Evolutionary conservation across 2,113 vertebrate genomes (phyloP).

Genomic region (Myanophis thanlyinensis): DNA sequence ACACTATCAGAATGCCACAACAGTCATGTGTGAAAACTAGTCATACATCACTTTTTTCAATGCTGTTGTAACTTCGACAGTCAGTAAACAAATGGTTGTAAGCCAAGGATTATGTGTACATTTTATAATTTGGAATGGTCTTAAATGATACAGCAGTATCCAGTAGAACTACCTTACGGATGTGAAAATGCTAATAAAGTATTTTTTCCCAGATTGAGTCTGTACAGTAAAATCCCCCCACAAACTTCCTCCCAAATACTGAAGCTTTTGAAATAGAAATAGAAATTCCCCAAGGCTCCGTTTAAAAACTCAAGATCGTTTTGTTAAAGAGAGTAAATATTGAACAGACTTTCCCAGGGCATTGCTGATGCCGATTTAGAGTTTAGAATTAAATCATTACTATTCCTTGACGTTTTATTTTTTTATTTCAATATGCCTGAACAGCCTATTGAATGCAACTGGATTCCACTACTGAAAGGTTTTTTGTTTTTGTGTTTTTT

Average conservation of each 20-base stretch:
- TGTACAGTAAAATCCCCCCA: not conserved
- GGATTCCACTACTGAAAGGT: not conserved
- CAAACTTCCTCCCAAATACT: not conserved
- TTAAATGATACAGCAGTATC: not conserved
- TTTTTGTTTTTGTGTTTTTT: too few relatives aligned
- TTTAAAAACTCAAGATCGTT: not conserved
- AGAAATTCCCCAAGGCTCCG: not conserved
- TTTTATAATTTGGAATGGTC: not conserved
- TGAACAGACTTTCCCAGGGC: not conserved
- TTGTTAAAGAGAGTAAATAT: not conserved
- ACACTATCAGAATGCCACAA: not conserved
- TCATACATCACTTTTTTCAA: not conserved
- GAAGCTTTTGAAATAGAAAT: not conserved
- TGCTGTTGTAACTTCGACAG: not conserved
- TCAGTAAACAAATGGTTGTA: not conserved
- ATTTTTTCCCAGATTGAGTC: not conserved
- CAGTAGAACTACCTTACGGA: not conserved
- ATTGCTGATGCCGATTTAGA: not conserved
- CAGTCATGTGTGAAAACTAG: not conserved
- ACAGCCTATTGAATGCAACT: not conserved
- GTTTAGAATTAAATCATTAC: not conserved
- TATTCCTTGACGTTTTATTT: not conserved
- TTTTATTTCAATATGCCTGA: not conserved
- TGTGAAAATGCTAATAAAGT: not conserved
- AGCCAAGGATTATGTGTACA: not conserved